phyloP scores from a whole-genome alignment of 2,888 invertebrate species.

The Aporophyla nigra region DNA sequence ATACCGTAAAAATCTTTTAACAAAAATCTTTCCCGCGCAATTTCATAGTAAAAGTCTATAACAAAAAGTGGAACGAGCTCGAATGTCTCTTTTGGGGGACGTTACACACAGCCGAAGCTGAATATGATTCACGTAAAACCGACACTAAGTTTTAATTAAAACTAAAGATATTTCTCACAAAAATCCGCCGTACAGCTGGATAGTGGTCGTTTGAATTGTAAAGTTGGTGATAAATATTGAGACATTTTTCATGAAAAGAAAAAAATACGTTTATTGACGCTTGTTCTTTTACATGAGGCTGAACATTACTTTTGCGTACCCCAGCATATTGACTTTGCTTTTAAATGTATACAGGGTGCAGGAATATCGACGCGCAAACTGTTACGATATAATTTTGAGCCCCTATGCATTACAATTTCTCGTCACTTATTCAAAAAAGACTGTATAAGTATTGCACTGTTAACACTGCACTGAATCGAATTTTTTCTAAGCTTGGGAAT shows the following conservation, averaged over 20 bases:
- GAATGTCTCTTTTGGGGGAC: constrained; percentile 81
- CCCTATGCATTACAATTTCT: too few species aligned
- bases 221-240: constrained; percentile 38
- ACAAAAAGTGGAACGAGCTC: constrained; percentile 70
- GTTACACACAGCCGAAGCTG: constrained; percentile 75
- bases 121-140: constrained; percentile 81
- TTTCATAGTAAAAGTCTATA: constrained; percentile 71
- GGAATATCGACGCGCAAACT: too few species aligned
- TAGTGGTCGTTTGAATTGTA: constrained; percentile 67
- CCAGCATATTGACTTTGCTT: too few species aligned
- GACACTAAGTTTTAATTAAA: constrained; percentile 85
- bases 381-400: too few species aligned
- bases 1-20: constrained; percentile 58
- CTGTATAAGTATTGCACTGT: too few species aligned
- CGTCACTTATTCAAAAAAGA: too few species aligned
- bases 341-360: too few species aligned
- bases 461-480: too few species aligned
- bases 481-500: too few species aligned
- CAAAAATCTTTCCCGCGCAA: constrained; percentile 67
- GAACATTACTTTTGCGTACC: too few species aligned
- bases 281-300: too few species aligned
- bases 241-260: not conserved
- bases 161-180: constrained; percentile 77
- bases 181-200: constrained; percentile 69
- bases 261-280: too few species aligned